These are phyloP conservation scores for Psephotus haematonotus DNA, from an alignment of 2,113 vertebrate genomes.

Conservation along the genomic window DNA sequence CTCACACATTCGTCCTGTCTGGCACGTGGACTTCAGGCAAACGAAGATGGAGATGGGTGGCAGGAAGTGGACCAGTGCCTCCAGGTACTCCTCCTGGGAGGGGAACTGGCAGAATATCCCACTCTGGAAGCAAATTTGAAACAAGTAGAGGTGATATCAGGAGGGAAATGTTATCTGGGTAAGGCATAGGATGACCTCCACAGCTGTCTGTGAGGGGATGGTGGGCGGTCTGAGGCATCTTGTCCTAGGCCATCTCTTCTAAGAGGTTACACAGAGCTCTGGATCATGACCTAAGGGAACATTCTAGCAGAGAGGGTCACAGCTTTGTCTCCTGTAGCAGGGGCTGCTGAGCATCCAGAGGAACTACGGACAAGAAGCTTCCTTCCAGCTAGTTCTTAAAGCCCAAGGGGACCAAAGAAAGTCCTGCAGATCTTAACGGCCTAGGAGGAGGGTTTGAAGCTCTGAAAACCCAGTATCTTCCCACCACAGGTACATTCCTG, in stretches of 20 bases:
- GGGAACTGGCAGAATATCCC: background rate
- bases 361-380: background rate
- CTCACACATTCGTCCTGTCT: background rate
- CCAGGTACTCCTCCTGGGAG: background rate
- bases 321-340: background rate
- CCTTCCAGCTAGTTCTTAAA: background rate
- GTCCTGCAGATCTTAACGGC: background rate
- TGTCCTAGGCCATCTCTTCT: background rate
- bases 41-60: background rate
- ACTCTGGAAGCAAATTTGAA: background rate
- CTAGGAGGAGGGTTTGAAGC: background rate
- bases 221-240: background rate
- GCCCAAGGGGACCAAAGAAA: background rate
- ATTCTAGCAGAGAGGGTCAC: background rate
- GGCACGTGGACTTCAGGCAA: background rate
- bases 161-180: background rate
- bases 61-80: background rate
- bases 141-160: background rate
- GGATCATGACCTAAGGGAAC: background rate
- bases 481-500: background rate
- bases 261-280: background rate
- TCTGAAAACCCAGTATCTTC: background rate
- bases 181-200: background rate
- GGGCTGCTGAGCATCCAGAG: background rate
- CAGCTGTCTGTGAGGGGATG: background rate